phyloP scores from a whole-genome alignment of 2,888 invertebrate species.

The Polyploca ridens region DNA sequence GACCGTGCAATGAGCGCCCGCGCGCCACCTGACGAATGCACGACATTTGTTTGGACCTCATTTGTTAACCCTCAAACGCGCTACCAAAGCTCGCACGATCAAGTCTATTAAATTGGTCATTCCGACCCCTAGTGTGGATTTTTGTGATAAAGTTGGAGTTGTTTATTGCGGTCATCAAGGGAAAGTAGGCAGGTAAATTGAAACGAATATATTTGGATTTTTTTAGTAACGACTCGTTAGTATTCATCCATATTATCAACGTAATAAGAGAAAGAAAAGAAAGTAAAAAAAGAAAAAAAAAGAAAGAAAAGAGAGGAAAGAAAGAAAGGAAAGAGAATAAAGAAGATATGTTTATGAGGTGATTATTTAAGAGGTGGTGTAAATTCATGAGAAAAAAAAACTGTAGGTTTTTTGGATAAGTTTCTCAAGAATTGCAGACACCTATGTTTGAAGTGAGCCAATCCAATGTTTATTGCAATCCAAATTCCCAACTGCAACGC shows the following conservation, averaged over 20 bases:
- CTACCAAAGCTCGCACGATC: constrained; percentile 29
- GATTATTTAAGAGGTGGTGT: no score
- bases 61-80: constrained; percentile 48
- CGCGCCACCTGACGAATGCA: constrained; percentile 55
- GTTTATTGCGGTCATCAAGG: constrained; percentile 11
- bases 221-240: background rate
- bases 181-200: background rate
- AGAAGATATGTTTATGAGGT: no score
- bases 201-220: background rate
- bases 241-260: background rate
- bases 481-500: no score
- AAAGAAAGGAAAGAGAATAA: no score
- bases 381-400: no score
- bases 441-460: no score
- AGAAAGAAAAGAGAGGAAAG: no score
- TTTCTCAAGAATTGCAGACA: no score
- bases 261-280: no score
- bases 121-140: constrained; percentile 36
- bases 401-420: no score
- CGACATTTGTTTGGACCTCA: constrained; percentile 60
- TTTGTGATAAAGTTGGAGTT: constrained; percentile 38
- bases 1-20: constrained; percentile 55
- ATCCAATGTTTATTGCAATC: no score
- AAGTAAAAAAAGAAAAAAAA: no score
- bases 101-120: constrained; percentile 52